These are phyloP conservation scores for Zaprionus nigranus DNA, from an alignment of 1,140 invertebrate genomes.

Conservation along the genomic window DNA sequence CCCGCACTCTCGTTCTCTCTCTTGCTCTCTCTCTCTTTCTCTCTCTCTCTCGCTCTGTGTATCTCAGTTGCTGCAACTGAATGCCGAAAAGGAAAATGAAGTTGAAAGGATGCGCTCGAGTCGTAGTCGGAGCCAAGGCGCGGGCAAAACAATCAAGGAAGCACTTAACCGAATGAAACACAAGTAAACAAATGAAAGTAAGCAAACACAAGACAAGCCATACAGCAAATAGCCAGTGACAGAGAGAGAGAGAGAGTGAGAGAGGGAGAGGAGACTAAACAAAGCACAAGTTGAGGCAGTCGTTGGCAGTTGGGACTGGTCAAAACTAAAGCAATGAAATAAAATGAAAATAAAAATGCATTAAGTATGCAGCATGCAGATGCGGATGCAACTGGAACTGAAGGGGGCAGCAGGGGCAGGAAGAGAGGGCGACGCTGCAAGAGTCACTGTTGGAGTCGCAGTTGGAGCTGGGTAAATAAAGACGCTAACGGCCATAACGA, in stretches of 20 bases:
- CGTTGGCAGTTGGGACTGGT: constrained; percentile 22
- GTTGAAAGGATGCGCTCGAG: constrained; percentile 33
- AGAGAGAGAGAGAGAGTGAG: constrained; percentile 22
- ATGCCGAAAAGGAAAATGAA: constrained; percentile 2
- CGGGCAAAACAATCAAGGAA: constrained; percentile 77
- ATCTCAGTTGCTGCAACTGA: not conserved
- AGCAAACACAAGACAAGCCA: constrained; percentile 74
- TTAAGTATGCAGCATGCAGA: constrained; percentile 69
- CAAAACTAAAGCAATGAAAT: constrained; percentile 79
- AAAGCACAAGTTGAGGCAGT: constrained; percentile 22
- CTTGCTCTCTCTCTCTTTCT: not conserved
- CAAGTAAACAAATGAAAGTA: constrained; percentile 81
- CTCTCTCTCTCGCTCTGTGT: not conserved
- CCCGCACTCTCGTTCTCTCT: not conserved
- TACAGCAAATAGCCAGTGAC: constrained; percentile 45
- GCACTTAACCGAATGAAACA: constrained; percentile 82
- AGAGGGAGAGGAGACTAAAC: constrained; percentile 22
- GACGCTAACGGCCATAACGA: constrained; percentile 75
- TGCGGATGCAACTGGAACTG: constrained; percentile 33
- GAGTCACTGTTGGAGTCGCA: constrained; percentile 1
- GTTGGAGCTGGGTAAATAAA: constrained; percentile 61
- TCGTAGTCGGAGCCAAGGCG: constrained; percentile 26
- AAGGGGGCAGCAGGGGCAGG: constrained; percentile 7
- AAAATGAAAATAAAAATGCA: constrained; percentile 77
- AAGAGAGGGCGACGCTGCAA: not conserved